These are phyloP conservation scores for Drosophila ercepeae DNA, from an alignment of 1,140 invertebrate genomes.

Conservation along the genomic window DNA sequence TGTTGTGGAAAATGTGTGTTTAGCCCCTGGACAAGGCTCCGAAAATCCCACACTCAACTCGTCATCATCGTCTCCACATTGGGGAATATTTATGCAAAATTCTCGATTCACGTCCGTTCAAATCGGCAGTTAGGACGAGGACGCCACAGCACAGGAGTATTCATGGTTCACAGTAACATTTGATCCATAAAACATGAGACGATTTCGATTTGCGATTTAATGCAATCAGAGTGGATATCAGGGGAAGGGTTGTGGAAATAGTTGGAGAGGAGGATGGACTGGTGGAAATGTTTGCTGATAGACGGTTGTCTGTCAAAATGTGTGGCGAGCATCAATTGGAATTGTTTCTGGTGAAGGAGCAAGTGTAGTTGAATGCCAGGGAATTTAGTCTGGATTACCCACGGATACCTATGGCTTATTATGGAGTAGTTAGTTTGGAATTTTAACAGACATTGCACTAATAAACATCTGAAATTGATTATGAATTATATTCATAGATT, in stretches of 20 bases:
- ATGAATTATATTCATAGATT: neutral
- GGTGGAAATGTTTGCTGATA: conserved; percentile 27
- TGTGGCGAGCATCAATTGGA: conserved; percentile 25
- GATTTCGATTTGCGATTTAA: conserved; percentile 55
- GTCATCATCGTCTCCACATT: conserved; percentile 49
- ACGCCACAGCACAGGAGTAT: conserved; percentile 27
- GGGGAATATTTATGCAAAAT: conserved; percentile 70
- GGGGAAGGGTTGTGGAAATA: neutral
- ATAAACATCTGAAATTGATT: neutral
- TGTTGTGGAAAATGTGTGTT: conserved; percentile 59
- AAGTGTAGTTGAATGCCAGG: conserved; percentile 15
- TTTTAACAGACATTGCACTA: neutral
- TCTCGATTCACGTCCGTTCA: conserved; percentile 18
- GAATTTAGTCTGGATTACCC: conserved; percentile 20
- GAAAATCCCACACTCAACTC: conserved; percentile 47
- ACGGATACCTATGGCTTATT: neutral
- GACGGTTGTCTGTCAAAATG: conserved; percentile 39
- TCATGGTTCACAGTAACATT: conserved; percentile 59
- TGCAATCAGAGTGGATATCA: conserved; percentile 33
- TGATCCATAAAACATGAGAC: conserved; percentile 75
- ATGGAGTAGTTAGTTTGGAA: neutral
- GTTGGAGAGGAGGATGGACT: neutral
- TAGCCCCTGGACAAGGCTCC: conserved; percentile 49
- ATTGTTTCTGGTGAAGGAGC: conserved; percentile 8
- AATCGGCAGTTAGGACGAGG: conserved; percentile 4